Percentiles rank a stretch among this genome's conserved stretches.
Evolutionary conservation across 2,113 vertebrate genomes (phyloP).

Genomic region (Malaclemys terrapin): DNA sequence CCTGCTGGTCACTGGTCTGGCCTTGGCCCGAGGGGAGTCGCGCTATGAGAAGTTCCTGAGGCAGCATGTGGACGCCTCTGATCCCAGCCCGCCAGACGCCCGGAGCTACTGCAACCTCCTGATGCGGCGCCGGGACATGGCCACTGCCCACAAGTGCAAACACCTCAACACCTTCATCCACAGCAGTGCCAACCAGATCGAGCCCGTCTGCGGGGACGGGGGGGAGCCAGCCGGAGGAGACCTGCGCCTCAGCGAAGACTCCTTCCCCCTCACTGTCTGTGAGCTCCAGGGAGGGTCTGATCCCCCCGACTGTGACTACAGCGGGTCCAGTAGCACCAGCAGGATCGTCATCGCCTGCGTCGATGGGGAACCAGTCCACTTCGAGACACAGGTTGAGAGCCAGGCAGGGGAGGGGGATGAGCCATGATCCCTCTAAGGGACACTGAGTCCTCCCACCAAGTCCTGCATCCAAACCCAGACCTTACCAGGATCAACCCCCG

Average conservation of each 20-base stretch:
- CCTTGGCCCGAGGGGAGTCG: background rate
- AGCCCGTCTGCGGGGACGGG: background rate
- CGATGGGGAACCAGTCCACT: background rate
- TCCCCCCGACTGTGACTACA: background rate
- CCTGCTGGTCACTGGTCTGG: constrained; percentile 47
- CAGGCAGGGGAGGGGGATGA: background rate
- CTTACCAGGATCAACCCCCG: background rate
- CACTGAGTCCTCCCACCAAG: background rate
- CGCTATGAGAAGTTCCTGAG: constrained; percentile 61
- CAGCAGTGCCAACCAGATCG: background rate
- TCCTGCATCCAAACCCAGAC: too few relatives aligned
- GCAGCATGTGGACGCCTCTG: constrained; percentile 47
- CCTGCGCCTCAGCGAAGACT: background rate
- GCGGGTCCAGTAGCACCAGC: background rate
- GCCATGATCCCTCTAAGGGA: accelerated
- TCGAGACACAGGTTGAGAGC: background rate
- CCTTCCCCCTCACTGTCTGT: background rate
- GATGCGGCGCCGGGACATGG: constrained; percentile 67
- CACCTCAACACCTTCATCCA: constrained; percentile 70
- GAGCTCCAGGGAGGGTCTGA: background rate
- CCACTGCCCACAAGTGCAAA: constrained; percentile 20
- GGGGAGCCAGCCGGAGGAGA: background rate
- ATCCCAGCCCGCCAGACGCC: background rate
- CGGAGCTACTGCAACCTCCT: constrained; percentile 62
- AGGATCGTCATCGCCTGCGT: background rate